Evolutionary conservation across 1,140 invertebrate genomes (phyloP).

Genomic region (Drosophila auraria): DNA sequence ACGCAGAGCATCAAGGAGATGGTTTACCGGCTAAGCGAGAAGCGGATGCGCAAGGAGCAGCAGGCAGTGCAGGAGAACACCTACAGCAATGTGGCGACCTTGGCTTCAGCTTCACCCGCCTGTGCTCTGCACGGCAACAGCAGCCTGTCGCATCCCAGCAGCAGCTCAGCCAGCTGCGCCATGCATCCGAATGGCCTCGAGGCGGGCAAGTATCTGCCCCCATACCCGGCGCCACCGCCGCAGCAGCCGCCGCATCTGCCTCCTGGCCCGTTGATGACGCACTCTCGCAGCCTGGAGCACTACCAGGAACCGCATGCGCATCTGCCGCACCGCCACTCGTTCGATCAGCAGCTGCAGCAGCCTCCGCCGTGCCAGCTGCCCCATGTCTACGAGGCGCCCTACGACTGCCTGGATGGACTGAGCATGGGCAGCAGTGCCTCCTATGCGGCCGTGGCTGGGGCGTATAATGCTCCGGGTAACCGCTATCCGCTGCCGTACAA

Average conservation of each 20-base stretch:
- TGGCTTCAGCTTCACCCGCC: slow-evolving; percentile 24
- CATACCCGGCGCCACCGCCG: slow-evolving; percentile 44
- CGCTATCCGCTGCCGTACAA: slow-evolving; percentile 83
- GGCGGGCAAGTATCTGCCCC: slow-evolving; percentile 49
- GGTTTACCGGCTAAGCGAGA: slow-evolving; percentile 62
- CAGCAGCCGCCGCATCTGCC: slow-evolving; percentile 42
- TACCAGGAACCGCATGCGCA: slow-evolving; percentile 74
- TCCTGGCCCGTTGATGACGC: slow-evolving; percentile 63
- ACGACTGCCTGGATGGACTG: slow-evolving; percentile 76
- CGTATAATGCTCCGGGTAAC: slow-evolving; percentile 82
- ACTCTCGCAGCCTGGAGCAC: slow-evolving; percentile 84
- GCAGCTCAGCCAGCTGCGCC: slow-evolving; percentile 45
- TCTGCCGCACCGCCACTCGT: slow-evolving; percentile 81
- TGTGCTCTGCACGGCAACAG: slow-evolving; percentile 51
- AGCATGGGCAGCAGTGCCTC: slow-evolving; percentile 76
- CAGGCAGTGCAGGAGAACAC: slow-evolving; percentile 58
- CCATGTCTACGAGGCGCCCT: slow-evolving; percentile 76
- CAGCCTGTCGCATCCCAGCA: slow-evolving; percentile 13
- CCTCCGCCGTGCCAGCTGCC: slow-evolving; percentile 52
- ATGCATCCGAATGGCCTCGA: slow-evolving; percentile 60
- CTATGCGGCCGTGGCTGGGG: slow-evolving; percentile 75
- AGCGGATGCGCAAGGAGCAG: slow-evolving; percentile 64
- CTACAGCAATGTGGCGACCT: slow-evolving; percentile 67
- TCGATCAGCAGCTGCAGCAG: slow-evolving; percentile 78
- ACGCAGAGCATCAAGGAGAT: slow-evolving; percentile 73